phyloP scores from a whole-genome alignment of 1,140 invertebrate genomes.

The Melitaea cinxia region DNA sequence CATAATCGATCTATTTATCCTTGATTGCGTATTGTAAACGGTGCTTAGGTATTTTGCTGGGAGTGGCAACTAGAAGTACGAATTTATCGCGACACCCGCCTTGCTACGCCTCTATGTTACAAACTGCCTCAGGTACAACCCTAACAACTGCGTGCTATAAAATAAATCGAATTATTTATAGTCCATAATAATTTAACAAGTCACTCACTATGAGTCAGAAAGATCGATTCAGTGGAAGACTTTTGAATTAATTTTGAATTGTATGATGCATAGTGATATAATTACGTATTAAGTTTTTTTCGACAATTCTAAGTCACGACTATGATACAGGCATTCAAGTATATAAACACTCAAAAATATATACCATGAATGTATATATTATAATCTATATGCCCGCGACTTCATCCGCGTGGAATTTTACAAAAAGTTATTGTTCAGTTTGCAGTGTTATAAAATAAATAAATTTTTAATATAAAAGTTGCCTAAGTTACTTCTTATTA shows the following conservation, averaged over 20 bases:
- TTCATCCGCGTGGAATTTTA: too few relatives aligned
- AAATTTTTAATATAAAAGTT: too few relatives aligned
- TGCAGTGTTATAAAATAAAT: too few relatives aligned
- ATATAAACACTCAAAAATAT: too few relatives aligned
- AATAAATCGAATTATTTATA: conserved; percentile 6
- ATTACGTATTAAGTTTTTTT: too few relatives aligned
- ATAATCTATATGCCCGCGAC: too few relatives aligned
- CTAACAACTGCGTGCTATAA: conserved; percentile 3
- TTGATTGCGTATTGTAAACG: conserved; percentile 36
- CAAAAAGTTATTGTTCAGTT: too few relatives aligned
- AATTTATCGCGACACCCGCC: conserved; percentile 32
- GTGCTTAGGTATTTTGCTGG: conserved; percentile 34
- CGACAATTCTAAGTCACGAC: too few relatives aligned
- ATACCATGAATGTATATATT: too few relatives aligned
- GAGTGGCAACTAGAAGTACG: conserved; percentile 36
- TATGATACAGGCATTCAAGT: too few relatives aligned
- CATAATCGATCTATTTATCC: conserved; percentile 40
- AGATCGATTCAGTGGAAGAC: conserved; percentile 1
- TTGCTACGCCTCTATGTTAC: conserved; percentile 23
- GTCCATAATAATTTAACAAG: conserved; percentile 6
- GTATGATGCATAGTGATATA: conserved; percentile 4
- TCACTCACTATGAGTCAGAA: not conserved
- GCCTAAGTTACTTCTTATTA: too few relatives aligned
- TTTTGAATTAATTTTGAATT: not conserved
- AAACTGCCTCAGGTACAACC: conserved; percentile 15